A percentile compares a stretch with the other conserved stretches of the same genome.
phyloP scores from a whole-genome alignment of 2,888 invertebrate species.

The Perithous albicinctus region DNA sequence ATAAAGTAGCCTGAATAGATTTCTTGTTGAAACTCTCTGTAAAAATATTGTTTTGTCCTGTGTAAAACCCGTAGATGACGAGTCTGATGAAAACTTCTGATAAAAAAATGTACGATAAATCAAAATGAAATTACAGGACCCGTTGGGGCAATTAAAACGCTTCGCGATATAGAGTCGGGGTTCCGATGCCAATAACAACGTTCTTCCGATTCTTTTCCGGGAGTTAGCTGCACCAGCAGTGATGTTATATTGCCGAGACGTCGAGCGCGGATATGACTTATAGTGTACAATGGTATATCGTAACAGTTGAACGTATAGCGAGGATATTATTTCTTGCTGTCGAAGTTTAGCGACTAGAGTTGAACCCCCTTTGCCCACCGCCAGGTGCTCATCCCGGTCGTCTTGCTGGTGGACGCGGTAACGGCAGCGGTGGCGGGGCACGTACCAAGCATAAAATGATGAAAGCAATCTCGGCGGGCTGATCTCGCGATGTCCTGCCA shows the following conservation, averaged over 20 bases:
- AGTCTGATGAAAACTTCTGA: not conserved
- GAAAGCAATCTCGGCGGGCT: conserved; percentile 78
- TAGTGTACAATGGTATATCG: conserved; percentile 42
- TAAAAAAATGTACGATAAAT: conserved; percentile 47
- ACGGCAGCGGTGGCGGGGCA: conserved; percentile 69
- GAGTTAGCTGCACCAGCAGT: conserved; percentile 47
- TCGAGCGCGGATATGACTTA: conserved; percentile 44
- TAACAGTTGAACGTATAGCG: conserved; percentile 51
- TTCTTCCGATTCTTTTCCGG: conserved; percentile 62
- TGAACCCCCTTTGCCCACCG: conserved; percentile 41
- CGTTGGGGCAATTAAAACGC: conserved; percentile 64
- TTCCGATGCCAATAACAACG: conserved; percentile 64
- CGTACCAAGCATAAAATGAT: conserved; percentile 80
- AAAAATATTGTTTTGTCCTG: not conserved
- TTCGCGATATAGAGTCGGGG: conserved; percentile 28
- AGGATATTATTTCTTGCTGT: conserved; percentile 71
- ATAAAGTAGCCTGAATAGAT: too few species aligned
- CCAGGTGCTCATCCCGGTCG: conserved; percentile 55
- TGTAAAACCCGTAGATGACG: not conserved
- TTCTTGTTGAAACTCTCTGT: not conserved
- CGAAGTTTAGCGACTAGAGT: conserved; percentile 73
- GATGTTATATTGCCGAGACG: conserved; percentile 59
- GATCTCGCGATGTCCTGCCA: conserved; percentile 73
- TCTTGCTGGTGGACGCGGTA: conserved; percentile 51
- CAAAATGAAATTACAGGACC: conserved; percentile 48